Conservation (phyloP, 2,797 vertebrate genomes). For the Tragopan temminckii region DNA sequence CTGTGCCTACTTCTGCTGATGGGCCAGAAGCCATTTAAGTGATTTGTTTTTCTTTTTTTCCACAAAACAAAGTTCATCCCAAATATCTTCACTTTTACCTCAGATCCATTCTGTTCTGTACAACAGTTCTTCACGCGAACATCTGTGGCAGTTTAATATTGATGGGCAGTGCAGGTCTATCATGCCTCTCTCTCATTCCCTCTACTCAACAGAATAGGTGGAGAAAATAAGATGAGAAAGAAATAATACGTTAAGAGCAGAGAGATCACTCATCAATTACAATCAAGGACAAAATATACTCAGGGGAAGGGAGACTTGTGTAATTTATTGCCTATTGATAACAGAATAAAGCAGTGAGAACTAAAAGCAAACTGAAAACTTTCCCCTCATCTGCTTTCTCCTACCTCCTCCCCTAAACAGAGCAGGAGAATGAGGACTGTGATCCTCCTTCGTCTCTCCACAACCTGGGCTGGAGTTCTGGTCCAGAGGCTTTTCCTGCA, state of each 20-base stretch:
- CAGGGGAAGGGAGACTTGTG: not conserved
- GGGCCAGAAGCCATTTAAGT: not conserved
- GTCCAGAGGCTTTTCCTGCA: not conserved
- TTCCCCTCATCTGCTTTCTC: not conserved
- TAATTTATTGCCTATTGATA: not conserved
- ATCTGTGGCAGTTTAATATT: not conserved
- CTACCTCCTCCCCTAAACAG: not conserved
- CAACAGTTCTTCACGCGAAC: not conserved
- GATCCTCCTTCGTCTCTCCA: not conserved
- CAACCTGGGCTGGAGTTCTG: not conserved
- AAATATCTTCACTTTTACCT: not conserved
- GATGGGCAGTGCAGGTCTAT: not conserved
- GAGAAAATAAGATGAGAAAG: not conserved
- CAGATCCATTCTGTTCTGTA: not conserved
- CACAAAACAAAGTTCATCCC: not conserved
- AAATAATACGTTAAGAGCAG: not conserved
- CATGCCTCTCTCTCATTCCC: not conserved
- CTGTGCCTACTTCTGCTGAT: not conserved
- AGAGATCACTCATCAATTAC: not conserved
- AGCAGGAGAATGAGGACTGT: not conserved
- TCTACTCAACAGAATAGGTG: not conserved
- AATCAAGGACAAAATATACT: not conserved
- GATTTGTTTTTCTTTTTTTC: not conserved
- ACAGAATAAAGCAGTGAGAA: not conserved
- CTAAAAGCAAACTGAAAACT: not conserved